phyloP scores from a whole-genome alignment of 2,797 vertebrate genomes.

The Peromyscus attwateri region DNA sequence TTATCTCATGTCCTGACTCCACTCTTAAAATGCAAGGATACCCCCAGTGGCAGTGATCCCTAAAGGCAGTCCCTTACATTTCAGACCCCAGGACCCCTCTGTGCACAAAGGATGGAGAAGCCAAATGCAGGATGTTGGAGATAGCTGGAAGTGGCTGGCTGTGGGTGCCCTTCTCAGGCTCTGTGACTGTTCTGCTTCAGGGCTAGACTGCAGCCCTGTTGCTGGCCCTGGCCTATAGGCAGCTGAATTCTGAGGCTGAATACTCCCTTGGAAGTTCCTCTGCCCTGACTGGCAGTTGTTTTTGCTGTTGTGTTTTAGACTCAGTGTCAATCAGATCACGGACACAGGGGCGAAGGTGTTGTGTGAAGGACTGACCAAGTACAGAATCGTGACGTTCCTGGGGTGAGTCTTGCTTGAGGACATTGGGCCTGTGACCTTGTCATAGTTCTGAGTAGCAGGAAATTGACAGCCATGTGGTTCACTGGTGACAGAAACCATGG shows the following conservation, averaged over 20 bases:
- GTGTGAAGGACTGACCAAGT: conserved; percentile 93
- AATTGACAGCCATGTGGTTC: fast-evolving
- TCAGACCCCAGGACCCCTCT: not conserved
- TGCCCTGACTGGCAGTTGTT: not conserved
- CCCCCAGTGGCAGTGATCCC: not conserved
- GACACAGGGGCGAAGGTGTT: conserved; percentile 94
- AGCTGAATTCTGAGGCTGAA: not conserved
- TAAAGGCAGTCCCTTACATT: not conserved
- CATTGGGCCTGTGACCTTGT: not conserved
- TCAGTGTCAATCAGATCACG: conserved; percentile 95
- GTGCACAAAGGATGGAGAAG: not conserved
- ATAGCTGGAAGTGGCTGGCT: not conserved
- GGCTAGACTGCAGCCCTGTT: not conserved
- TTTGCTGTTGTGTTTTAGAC: conserved; percentile 87
- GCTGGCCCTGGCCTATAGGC: fast-evolving
- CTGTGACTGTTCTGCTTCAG: not conserved
- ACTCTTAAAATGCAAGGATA: not conserved
- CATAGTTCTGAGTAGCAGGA: not conserved
- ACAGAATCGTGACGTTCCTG: conserved; percentile 91
- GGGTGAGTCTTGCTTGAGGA: conserved; percentile 89
- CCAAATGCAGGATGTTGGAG: not conserved
- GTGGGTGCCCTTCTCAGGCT: fast-evolving
- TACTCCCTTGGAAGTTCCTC: not conserved
- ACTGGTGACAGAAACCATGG: not conserved
- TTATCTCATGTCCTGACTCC: not conserved